These are phyloP conservation scores for Spialia ferax DNA, from an alignment of 2,888 invertebrate species.

Conservation along the genomic window DNA sequence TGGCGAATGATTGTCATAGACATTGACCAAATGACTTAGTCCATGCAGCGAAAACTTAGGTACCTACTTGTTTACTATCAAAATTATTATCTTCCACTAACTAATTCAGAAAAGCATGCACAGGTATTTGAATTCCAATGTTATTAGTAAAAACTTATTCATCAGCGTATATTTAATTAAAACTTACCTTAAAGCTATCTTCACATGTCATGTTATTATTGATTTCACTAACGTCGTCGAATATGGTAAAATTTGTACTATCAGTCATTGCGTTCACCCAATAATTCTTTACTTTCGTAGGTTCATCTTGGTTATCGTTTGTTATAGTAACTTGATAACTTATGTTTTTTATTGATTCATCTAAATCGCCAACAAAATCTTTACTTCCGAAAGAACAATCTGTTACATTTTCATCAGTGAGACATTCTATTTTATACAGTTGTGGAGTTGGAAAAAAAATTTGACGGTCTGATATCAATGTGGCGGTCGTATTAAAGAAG, in stretches of 20 bases:
- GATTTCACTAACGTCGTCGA: slow-evolving; percentile 53
- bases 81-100: not conserved
- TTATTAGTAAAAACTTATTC: no score
- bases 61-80: not conserved
- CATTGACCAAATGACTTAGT: not conserved
- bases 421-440: slow-evolving; percentile 76
- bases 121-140: no score
- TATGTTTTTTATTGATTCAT: slow-evolving; percentile 54
- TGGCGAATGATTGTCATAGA: not conserved
- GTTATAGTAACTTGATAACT: slow-evolving; percentile 66
- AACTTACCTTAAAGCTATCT: slow-evolving; percentile 66
- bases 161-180: not conserved
- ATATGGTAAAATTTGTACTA: slow-evolving; percentile 57
- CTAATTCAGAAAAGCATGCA: no score
- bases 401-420: slow-evolving; percentile 66
- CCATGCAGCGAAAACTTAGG: not conserved
- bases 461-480: slow-evolving; percentile 81
- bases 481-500: slow-evolving; percentile 84
- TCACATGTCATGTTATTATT: slow-evolving; percentile 63
- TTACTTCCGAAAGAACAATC: slow-evolving; percentile 70
- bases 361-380: slow-evolving; percentile 64
- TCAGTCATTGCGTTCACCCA: slow-evolving; percentile 67
- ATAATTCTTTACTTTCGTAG: slow-evolving; percentile 62
- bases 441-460: slow-evolving; percentile 88
- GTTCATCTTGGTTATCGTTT: slow-evolving; percentile 61